Conservation (phyloP, 2,888 invertebrate species). For the Marasmarcha lunaedactyla region DNA sequence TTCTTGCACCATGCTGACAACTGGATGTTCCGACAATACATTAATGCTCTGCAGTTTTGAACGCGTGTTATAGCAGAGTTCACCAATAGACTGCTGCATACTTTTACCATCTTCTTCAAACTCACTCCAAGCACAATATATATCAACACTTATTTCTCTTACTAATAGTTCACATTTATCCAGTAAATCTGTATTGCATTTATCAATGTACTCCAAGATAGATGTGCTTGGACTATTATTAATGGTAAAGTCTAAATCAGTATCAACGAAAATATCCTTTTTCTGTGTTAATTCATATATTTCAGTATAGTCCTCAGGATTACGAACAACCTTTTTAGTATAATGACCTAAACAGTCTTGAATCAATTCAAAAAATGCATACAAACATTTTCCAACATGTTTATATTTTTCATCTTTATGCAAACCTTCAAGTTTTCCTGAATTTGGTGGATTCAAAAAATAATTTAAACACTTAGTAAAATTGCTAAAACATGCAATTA, state of each 20-base stretch:
- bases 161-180: conserved; percentile 39
- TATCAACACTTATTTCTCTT: conserved; percentile 51
- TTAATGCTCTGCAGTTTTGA: conserved; percentile 23
- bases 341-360: conserved; percentile 30
- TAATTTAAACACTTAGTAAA: conserved; percentile 39
- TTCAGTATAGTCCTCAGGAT: conserved; percentile 21
- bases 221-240: conserved; percentile 25
- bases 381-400: conserved; percentile 36
- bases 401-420: conserved; percentile 35
- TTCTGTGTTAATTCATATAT: conserved; percentile 36
- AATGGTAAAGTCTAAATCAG: conserved; percentile 20
- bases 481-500: conserved; percentile 24
- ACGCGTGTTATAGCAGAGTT: conserved; percentile 37
- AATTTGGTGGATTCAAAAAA: conserved; percentile 41
- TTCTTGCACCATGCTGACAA: conserved; percentile 40
- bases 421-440: conserved; percentile 27
- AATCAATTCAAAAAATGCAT: conserved; percentile 26
- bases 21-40: conserved; percentile 32
- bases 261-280: conserved; percentile 21
- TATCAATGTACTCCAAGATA: conserved; percentile 31
- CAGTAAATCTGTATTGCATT: conserved; percentile 31
- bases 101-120: conserved; percentile 39
- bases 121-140: conserved; percentile 60
- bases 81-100: conserved; percentile 47
- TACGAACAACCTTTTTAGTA: conserved; percentile 23